phyloP scores from a whole-genome alignment of 2,113 vertebrate genomes.

The Excalfactoria chinensis region DNA sequence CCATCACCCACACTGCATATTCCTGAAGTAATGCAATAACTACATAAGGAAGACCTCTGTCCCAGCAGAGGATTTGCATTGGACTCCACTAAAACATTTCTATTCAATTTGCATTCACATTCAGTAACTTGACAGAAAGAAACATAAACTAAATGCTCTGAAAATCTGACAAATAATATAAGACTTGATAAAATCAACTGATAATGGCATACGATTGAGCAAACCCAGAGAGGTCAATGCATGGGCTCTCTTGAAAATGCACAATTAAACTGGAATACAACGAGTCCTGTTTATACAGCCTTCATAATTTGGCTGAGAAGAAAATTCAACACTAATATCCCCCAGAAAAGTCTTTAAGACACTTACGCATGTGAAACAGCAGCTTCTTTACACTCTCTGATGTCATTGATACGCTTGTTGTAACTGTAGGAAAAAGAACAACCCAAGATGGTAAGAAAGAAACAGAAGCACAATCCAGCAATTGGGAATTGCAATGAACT shows the following conservation, averaged over 20 bases:
- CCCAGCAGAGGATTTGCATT: neutral
- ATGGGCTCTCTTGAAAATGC: neutral
- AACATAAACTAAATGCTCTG: neutral
- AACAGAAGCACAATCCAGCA: neutral
- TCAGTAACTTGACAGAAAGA: neutral
- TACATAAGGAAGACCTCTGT: neutral
- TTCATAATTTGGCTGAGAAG: neutral
- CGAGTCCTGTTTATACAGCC: neutral
- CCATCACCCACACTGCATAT: accelerated
- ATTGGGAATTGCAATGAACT: neutral
- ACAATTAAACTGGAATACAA: neutral
- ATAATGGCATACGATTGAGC: neutral
- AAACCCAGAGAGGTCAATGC: neutral
- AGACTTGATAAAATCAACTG: neutral
- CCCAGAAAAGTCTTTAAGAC: neutral
- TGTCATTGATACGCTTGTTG: slow-evolving; percentile 98
- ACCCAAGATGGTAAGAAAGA: accelerated
- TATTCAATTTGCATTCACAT: neutral
- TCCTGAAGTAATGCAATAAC: neutral
- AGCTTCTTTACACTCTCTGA: slow-evolving; percentile 96
- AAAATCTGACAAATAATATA: neutral
- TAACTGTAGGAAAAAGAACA: slow-evolving; percentile 82
- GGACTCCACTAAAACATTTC: neutral
- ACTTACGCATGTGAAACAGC: slow-evolving; percentile 97
- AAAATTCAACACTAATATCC: neutral